These are phyloP conservation scores for Stenopsyche tienmushanensis DNA, from an alignment of 1,140 invertebrate genomes.

Conservation along the genomic window DNA sequence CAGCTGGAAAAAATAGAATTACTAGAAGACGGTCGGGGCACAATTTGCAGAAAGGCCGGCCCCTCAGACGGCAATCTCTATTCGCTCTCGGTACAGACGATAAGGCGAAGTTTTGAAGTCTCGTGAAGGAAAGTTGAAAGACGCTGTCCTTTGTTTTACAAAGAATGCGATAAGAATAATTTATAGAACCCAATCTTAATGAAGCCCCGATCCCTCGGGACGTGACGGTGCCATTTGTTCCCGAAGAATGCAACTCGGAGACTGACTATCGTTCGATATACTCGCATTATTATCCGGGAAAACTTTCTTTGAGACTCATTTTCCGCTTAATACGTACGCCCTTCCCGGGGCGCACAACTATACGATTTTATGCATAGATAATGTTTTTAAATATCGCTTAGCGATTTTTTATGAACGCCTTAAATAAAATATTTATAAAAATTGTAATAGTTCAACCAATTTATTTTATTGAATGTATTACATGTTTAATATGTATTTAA, in stretches of 20 bases:
- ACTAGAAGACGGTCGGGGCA: neutral
- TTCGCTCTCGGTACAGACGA: conserved; percentile 11
- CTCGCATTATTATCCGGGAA: conserved; percentile 1
- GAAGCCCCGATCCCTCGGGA: conserved; percentile 38
- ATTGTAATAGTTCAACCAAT: too few species aligned
- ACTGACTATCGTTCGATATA: neutral
- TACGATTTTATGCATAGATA: too few species aligned
- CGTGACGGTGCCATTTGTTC: conserved; percentile 32
- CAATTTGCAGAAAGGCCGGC: neutral
- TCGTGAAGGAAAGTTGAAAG: conserved; percentile 42
- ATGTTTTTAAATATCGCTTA: too few species aligned
- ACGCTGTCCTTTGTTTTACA: conserved; percentile 42
- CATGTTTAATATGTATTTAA: too few species aligned
- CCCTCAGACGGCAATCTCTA: neutral
- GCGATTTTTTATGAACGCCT: too few species aligned
- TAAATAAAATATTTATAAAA: too few species aligned
- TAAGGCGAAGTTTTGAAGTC: conserved; percentile 40
- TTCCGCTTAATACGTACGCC: too few species aligned
- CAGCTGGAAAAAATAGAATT: neutral
- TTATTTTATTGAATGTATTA: too few species aligned
- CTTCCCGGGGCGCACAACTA: too few species aligned
- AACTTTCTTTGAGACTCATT: conserved; percentile 4
- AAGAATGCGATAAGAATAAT: conserved; percentile 43
- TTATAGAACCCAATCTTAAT: conserved; percentile 42
- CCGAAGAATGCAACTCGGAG: conserved; percentile 33